phyloP scores from a whole-genome alignment of 2,888 invertebrate genomes.

The Apodemia zela region DNA sequence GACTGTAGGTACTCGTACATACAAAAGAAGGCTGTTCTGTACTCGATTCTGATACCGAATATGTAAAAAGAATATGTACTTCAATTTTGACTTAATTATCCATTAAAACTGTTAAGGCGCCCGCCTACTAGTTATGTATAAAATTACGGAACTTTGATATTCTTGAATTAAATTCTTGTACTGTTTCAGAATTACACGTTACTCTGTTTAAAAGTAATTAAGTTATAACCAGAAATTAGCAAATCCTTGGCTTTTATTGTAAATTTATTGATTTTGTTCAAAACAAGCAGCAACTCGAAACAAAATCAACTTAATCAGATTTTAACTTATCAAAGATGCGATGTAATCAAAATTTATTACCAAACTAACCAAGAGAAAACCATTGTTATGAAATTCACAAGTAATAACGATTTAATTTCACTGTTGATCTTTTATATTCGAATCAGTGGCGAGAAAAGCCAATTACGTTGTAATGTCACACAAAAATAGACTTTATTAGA shows the following conservation, averaged over 20 bases:
- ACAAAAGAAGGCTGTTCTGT: too few species aligned
- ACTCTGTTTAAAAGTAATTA: background rate
- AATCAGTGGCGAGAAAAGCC: constrained; percentile 15
- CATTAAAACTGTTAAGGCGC: too few species aligned
- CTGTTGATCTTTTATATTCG: constrained; percentile 33
- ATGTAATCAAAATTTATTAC: constrained; percentile 8
- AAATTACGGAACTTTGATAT: background rate
- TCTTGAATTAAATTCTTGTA: background rate
- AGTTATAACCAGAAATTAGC: background rate
- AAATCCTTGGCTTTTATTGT: constrained; percentile 6
- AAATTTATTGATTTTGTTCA: constrained; percentile 11
- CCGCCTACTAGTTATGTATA: background rate
- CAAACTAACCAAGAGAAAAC: constrained; percentile 25
- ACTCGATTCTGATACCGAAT: too few species aligned
- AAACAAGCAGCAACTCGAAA: constrained; percentile 17
- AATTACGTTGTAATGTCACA: background rate
- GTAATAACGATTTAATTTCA: constrained; percentile 38
- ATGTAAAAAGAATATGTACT: too few species aligned
- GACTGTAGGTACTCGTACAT: too few species aligned
- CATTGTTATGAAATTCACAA: constrained; percentile 37
- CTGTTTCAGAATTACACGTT: background rate
- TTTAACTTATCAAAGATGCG: constrained; percentile 20
- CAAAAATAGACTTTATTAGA: background rate
- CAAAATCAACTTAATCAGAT: constrained; percentile 21
- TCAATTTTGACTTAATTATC: too few species aligned